A percentile compares a stretch with the other conserved stretches of the same genome.
These are phyloP conservation scores for Cyclina sinensis DNA, from an alignment of 1,140 invertebrate genomes.

Conservation along the genomic window DNA sequence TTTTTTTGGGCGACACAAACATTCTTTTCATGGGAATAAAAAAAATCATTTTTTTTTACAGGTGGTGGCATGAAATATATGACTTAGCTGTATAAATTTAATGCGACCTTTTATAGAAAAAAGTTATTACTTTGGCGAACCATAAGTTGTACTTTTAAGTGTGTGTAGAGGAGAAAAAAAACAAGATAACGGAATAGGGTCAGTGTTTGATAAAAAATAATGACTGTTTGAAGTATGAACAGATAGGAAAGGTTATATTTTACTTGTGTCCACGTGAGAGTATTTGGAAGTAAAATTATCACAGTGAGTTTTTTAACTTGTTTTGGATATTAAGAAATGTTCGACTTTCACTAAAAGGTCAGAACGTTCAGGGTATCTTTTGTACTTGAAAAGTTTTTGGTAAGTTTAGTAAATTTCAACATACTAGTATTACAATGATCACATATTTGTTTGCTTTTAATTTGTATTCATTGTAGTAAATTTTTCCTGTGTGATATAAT, in stretches of 20 bases:
- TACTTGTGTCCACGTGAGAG: background rate
- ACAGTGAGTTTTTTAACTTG: slow-evolving; percentile 30
- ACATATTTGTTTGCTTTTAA: no score
- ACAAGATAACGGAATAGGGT: slow-evolving; percentile 18
- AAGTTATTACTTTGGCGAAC: background rate
- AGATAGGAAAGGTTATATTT: slow-evolving; percentile 12
- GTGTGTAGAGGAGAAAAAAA: slow-evolving; percentile 2
- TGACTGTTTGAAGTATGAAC: background rate
- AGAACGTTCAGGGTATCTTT: background rate
- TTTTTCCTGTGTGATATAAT: no score
- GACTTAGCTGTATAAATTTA: slow-evolving; percentile 25
- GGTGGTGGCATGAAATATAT: background rate
- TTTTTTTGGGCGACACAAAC: slow-evolving; percentile 51
- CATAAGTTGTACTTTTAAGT: background rate
- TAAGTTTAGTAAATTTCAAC: background rate
- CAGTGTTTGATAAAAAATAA: slow-evolving; percentile 36
- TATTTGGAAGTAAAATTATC: background rate
- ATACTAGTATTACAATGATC: no score
- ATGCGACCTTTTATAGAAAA: slow-evolving; percentile 16
- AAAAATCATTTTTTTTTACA: slow-evolving; percentile 15
- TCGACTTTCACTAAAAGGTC: background rate
- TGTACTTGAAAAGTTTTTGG: background rate
- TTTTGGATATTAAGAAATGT: slow-evolving; percentile 32
- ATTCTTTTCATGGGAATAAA: slow-evolving; percentile 49
- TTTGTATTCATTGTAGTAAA: no score